Conservation (phyloP, 2,797 vertebrate genomes). For the Lycodopsis pacificus region DNA sequence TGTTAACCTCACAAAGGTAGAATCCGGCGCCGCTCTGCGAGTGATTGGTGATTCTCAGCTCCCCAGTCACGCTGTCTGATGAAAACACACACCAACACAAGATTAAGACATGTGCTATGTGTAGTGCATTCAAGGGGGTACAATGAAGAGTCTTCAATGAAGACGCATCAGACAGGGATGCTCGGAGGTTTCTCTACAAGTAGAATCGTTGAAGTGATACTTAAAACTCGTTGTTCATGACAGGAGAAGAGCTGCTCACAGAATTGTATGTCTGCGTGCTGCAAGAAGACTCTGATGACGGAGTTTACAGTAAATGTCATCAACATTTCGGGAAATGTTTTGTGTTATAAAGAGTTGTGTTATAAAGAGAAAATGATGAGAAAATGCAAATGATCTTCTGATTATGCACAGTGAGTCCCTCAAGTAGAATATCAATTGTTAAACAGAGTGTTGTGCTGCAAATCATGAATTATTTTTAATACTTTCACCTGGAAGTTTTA, state of each 20-base stretch:
- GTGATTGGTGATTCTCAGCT: conserved; percentile 86
- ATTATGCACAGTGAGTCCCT: not conserved
- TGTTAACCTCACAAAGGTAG: conserved; percentile 90
- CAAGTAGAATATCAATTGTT: not conserved
- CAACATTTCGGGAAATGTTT: conserved; percentile 5
- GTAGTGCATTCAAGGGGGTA: not conserved
- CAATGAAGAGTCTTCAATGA: not conserved
- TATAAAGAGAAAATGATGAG: conserved; percentile 4
- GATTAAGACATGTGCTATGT: conserved; percentile 7
- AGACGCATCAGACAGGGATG: not conserved
- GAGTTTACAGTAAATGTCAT: not conserved
- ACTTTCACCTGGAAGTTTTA: not conserved
- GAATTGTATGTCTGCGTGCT: not conserved
- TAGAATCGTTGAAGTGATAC: not conserved
- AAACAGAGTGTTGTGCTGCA: not conserved
- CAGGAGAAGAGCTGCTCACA: not conserved
- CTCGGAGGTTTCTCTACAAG: not conserved
- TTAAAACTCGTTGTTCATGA: not conserved
- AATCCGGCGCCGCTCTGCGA: conserved; percentile 80
- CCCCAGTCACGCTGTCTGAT: conserved; percentile 83
- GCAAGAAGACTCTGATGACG: conserved; percentile 3
- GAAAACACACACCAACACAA: conserved; percentile 15
- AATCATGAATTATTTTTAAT: not conserved
- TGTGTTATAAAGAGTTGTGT: not conserved
- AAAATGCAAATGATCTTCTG: conserved; percentile 24